Conservation (phyloP, 2,797 vertebrate species). For the Protonibea diacanthus region DNA sequence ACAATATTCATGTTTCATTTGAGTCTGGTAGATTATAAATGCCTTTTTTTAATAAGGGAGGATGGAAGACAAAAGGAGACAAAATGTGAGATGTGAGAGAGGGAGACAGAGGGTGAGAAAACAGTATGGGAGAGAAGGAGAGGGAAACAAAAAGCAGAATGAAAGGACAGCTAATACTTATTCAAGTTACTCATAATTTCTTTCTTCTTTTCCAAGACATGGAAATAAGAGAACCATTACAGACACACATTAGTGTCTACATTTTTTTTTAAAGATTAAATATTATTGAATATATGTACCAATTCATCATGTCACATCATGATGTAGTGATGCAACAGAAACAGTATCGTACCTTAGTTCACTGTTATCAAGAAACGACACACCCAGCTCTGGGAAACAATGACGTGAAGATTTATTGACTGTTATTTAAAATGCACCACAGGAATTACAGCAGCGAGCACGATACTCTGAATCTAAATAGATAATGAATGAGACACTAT, state of each 20-base stretch:
- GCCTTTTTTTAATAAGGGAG: not conserved
- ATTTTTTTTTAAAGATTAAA: not conserved
- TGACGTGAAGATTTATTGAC: slow-evolving; percentile 3
- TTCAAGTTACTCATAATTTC: slow-evolving; percentile 5
- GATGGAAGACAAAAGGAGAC: not conserved
- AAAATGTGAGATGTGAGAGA: not conserved
- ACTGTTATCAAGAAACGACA: slow-evolving; percentile 18
- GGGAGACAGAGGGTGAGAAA: not conserved
- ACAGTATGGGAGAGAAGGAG: not conserved
- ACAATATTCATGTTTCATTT: not conserved
- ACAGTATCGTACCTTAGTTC: not conserved
- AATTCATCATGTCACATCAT: not conserved
- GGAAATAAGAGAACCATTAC: not conserved
- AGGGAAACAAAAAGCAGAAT: not conserved
- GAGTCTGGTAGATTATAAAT: not conserved
- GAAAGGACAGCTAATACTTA: not conserved
- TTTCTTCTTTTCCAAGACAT: not conserved
- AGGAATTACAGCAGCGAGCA: slow-evolving; percentile 3
- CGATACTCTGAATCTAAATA: slow-evolving; percentile 13
- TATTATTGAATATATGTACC: not conserved
- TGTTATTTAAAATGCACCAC: slow-evolving; percentile 1
- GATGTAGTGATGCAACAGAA: slow-evolving; percentile 1
- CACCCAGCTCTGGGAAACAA: slow-evolving; percentile 32
- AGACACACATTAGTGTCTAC: too few relatives aligned
- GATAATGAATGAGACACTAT: slow-evolving; percentile 6